These are phyloP conservation scores for Podarcis lilfordi DNA, from an alignment of 2,797 vertebrate genomes.

Conservation along the genomic window DNA sequence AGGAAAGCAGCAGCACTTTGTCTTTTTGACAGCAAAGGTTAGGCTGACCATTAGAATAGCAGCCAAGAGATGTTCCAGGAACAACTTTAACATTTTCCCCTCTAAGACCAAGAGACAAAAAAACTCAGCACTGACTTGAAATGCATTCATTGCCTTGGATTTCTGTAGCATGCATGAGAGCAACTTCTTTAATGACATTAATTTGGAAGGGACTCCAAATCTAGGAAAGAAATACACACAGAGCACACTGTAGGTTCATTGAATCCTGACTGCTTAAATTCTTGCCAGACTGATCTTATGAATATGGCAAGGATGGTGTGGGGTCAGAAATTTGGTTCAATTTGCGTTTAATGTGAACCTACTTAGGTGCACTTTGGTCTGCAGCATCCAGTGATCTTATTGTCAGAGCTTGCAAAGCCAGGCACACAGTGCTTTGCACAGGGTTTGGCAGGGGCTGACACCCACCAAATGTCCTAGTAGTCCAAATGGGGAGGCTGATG, in stretches of 20 bases:
- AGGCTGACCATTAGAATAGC: constrained; percentile 48
- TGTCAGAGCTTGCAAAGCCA: too few relatives aligned
- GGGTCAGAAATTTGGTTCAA: too few relatives aligned
- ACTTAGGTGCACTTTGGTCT: too few relatives aligned
- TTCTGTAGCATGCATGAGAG: neutral
- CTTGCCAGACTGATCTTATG: neutral
- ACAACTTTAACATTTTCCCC: neutral
- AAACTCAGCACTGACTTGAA: constrained; percentile 3
- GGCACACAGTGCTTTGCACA: too few relatives aligned
- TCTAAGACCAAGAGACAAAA: constrained; percentile 34
- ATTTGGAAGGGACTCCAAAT: neutral
- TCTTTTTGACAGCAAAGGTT: constrained; percentile 65
- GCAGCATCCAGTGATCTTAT: too few relatives aligned
- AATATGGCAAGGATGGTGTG: too few relatives aligned
- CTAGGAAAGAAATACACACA: neutral
- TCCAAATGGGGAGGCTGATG: too few relatives aligned
- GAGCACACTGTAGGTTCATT: neutral
- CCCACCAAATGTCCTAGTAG: too few relatives aligned
- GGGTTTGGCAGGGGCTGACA: too few relatives aligned
- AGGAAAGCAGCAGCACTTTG: constrained; percentile 45
- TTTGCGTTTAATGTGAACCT: too few relatives aligned
- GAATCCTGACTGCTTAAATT: neutral
- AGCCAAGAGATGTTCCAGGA: constrained; percentile 27
- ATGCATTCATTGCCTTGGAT: constrained; percentile 13
- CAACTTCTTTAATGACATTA: neutral